Evolutionary conservation across 2,888 invertebrate species (phyloP).

Genomic region (Willowsia nigromaculata): DNA sequence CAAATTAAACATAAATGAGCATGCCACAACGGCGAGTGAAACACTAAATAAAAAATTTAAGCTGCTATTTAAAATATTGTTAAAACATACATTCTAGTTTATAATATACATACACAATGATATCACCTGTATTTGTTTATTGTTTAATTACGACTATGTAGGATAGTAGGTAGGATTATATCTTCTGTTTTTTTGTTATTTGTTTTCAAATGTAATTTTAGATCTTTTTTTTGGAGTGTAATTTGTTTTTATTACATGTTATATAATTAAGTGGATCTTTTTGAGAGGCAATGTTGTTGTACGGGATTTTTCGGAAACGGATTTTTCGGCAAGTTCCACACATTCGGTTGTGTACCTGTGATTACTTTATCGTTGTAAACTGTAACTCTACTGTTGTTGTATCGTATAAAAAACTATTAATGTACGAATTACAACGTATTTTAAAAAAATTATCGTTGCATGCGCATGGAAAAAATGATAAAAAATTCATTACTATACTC

Average conservation of each 20-base stretch:
- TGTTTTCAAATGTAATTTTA: slow-evolving; percentile 14
- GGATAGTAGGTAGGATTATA: not conserved
- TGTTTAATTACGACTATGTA: not conserved
- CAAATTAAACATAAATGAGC: not conserved
- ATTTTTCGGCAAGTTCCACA: slow-evolving; percentile 76
- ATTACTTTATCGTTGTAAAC: slow-evolving; percentile 73
- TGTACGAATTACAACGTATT: not conserved
- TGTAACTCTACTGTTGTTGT: slow-evolving; percentile 47
- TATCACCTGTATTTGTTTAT: not conserved
- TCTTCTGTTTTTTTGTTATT: slow-evolving; percentile 33
- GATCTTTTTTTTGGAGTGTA: not conserved
- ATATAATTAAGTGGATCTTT: not conserved
- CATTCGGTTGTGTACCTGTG: slow-evolving; percentile 79
- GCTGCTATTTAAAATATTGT: not conserved
- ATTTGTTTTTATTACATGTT: not conserved
- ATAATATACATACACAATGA: not conserved
- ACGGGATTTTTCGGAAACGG: slow-evolving; percentile 63
- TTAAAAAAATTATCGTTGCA: slow-evolving; percentile 50
- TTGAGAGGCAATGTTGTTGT: slow-evolving; percentile 51
- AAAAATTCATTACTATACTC: not conserved
- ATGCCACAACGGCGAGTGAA: slow-evolving; percentile 16
- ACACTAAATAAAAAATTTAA: not conserved
- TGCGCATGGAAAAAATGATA: slow-evolving; percentile 22
- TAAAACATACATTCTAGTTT: not conserved
- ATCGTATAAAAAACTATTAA: not conserved